Percentiles rank a stretch among this genome's conserved stretches.
Conservation (phyloP, 2,888 invertebrate species). For the Drosophila nr. perissopoda region DNA sequence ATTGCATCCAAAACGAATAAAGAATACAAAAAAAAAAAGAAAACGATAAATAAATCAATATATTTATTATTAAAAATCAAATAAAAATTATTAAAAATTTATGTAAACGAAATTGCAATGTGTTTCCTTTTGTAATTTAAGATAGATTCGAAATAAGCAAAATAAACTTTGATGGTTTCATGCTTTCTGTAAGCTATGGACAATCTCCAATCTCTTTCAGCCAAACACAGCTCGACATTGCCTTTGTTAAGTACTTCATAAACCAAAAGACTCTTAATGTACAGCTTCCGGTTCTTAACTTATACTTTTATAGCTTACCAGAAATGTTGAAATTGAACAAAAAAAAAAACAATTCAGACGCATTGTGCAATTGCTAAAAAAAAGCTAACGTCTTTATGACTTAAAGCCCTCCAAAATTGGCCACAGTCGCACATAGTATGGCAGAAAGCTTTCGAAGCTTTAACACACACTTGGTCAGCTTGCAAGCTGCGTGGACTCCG, state of each 20-base stretch:
- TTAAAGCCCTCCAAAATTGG: neutral
- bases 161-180: neutral
- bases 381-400: neutral
- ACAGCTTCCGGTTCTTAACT: neutral
- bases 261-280: neutral
- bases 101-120: constrained; percentile 56
- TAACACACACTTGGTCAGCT: neutral
- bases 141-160: neutral
- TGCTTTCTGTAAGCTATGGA: neutral
- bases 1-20: constrained; percentile 36
- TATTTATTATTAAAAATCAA: constrained; percentile 78
- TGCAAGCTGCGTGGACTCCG: constrained; percentile 9
- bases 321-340: neutral
- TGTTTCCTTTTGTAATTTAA: constrained; percentile 19
- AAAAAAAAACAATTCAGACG: neutral
- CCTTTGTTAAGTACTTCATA: neutral
- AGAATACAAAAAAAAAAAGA: constrained; percentile 28
- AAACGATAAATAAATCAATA: constrained; percentile 66
- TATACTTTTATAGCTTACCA: neutral
- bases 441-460: neutral
- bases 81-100: constrained; percentile 74
- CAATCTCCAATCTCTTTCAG: neutral
- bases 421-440: neutral
- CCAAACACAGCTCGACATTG: neutral
- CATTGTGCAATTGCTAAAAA: neutral